Evolutionary conservation across 2,797 vertebrate genomes (phyloP).

Genomic region (Acipenser transmontanus): DNA sequence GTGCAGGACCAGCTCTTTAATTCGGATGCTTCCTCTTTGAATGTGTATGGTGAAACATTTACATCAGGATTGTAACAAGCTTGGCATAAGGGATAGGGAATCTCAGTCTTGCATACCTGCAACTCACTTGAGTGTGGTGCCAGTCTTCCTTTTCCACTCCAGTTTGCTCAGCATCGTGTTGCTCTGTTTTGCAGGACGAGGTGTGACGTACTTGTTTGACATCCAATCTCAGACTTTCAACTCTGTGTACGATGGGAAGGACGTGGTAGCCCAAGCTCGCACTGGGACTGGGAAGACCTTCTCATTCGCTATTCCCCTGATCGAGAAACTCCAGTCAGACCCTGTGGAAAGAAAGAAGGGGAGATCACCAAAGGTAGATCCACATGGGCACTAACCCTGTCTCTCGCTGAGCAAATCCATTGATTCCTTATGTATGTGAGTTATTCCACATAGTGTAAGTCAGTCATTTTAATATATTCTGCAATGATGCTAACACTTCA

Average conservation of each 20-base stretch:
- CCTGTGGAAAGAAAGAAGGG: slow-evolving; percentile 54
- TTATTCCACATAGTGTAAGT: too few species aligned
- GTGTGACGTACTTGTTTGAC: slow-evolving; percentile 84
- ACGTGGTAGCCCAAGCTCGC: slow-evolving; percentile 86
- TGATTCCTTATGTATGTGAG: too few species aligned
- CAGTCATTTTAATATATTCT: too few species aligned
- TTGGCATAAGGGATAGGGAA: too few species aligned
- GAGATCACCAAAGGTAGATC: slow-evolving; percentile 74
- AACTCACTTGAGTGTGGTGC: too few species aligned
- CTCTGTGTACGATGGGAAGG: slow-evolving; percentile 78
- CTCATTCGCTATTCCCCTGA: slow-evolving; percentile 87
- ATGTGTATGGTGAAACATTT: neutral
- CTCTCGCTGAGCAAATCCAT: too few species aligned
- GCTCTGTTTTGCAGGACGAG: slow-evolving; percentile 63
- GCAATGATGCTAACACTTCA: too few species aligned
- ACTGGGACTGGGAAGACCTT: slow-evolving; percentile 97
- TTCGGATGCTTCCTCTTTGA: too few species aligned
- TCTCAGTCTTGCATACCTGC: too few species aligned
- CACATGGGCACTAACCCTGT: too few species aligned
- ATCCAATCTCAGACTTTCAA: slow-evolving; percentile 89
- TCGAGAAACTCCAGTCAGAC: slow-evolving; percentile 73
- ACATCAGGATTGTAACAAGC: neutral
- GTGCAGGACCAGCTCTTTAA: too few species aligned
- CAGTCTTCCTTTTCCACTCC: too few species aligned
- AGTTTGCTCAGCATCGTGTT: neutral